Conservation (phyloP, 2,113 vertebrate species). For the Sinocyclocheilus maitianheensis region DNA sequence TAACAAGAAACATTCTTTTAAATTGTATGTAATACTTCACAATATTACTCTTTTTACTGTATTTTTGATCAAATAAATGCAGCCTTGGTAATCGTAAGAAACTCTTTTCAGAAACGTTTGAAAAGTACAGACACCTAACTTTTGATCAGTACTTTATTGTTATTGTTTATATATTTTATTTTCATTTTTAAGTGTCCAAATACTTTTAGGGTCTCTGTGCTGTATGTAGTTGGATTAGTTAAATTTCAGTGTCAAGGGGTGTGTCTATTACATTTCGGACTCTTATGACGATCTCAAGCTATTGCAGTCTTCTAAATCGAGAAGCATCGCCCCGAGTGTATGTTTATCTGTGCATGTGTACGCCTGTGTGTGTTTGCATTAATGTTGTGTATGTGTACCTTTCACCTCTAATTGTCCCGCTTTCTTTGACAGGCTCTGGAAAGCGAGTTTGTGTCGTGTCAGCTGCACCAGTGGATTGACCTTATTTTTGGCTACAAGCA, state of each 20-base stretch:
- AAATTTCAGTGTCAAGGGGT: neutral
- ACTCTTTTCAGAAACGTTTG: neutral
- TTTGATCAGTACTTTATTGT: too few species aligned
- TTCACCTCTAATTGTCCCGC: slow-evolving; percentile 70
- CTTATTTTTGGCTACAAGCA: slow-evolving; percentile 99
- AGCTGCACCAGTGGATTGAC: slow-evolving; percentile 99
- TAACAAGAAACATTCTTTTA: too few species aligned
- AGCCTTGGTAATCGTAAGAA: neutral
- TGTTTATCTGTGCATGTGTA: neutral
- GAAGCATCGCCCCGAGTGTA: neutral
- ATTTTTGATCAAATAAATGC: neutral
- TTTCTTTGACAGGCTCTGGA: slow-evolving; percentile 88
- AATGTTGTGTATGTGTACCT: slow-evolving; percentile 41
- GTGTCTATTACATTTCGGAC: neutral
- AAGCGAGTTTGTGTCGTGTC: slow-evolving; percentile 98
- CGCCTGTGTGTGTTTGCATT: slow-evolving; percentile 23
- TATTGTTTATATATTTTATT: neutral
- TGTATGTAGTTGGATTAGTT: neutral
- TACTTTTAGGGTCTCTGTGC: neutral
- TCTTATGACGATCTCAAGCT: neutral
- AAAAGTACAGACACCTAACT: too few species aligned
- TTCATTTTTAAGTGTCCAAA: neutral
- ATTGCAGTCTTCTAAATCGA: neutral
- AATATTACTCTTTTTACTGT: neutral
- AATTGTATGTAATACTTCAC: neutral